Conservation (phyloP, 2,888 invertebrate species). For the Eupeodes luniger region DNA sequence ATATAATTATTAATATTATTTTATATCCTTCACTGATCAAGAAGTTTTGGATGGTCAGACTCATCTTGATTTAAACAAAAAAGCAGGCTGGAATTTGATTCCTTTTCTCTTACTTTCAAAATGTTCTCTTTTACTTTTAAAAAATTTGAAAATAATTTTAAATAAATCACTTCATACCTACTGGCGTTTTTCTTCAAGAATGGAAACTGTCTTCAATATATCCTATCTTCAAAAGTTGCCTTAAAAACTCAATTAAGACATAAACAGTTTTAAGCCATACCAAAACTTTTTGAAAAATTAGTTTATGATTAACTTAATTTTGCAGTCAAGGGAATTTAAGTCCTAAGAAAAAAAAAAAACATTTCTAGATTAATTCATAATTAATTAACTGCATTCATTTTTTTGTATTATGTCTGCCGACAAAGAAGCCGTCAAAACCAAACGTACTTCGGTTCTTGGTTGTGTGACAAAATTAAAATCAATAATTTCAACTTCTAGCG, state of each 20-base stretch:
- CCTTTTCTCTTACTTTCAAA: neutral
- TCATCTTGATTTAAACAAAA: neutral
- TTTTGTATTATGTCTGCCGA: too few relatives aligned
- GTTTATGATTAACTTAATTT: neutral
- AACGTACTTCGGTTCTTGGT: too few relatives aligned
- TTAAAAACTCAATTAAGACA: neutral
- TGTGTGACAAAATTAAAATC: too few relatives aligned
- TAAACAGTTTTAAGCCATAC: neutral
- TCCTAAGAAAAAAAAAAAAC: too few relatives aligned
- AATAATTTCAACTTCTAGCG: too few relatives aligned
- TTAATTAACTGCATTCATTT: too few relatives aligned
- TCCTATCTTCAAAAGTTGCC: too few relatives aligned
- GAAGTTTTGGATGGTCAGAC: neutral
- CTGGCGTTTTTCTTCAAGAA: neutral
- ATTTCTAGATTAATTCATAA: too few relatives aligned
- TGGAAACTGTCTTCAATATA: too few relatives aligned
- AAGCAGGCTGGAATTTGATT: neutral
- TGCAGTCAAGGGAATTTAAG: neutral
- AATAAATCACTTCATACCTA: neutral
- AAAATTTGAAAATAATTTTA: neutral
- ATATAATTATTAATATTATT: too few relatives aligned
- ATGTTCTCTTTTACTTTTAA: neutral
- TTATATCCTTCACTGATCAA: too few relatives aligned
- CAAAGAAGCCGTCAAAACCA: too few relatives aligned
- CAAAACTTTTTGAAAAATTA: neutral